Percentiles rank a stretch among this genome's conserved stretches.
phyloP scores from a whole-genome alignment of 2,797 vertebrate genomes.

The Ctenochaetus hawaiiensis region DNA sequence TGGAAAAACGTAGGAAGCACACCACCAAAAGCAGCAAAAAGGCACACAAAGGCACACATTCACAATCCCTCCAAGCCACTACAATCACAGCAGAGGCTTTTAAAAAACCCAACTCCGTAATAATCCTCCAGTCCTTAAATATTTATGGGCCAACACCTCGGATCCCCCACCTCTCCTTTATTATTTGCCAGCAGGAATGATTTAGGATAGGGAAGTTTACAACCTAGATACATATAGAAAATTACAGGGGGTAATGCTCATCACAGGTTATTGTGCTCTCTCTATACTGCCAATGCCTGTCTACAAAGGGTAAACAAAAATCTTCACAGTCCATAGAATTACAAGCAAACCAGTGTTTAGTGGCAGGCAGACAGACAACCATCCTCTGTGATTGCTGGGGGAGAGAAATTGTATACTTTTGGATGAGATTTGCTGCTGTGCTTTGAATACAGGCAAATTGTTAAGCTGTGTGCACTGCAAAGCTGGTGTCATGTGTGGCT shows the following conservation, averaged over 20 bases:
- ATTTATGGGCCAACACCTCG: slow-evolving; percentile 70
- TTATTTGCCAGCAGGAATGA: slow-evolving; percentile 77
- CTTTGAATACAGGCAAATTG: slow-evolving; percentile 43
- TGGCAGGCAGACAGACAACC: slow-evolving; percentile 19
- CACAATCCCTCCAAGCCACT: slow-evolving; percentile 49
- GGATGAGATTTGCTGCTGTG: slow-evolving; percentile 29
- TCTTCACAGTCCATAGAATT: slow-evolving; percentile 40
- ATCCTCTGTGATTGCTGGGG: slow-evolving; percentile 44
- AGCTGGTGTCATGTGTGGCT: slow-evolving; percentile 24
- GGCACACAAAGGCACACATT: slow-evolving; percentile 23
- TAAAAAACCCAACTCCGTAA: slow-evolving; percentile 63
- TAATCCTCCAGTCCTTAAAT: slow-evolving; percentile 76
- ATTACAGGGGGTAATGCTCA: slow-evolving; percentile 47
- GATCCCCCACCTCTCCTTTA: slow-evolving; percentile 59
- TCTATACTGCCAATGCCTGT: slow-evolving; percentile 11
- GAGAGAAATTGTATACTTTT: slow-evolving; percentile 30
- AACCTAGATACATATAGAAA: slow-evolving; percentile 57
- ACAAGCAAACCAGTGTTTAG: slow-evolving; percentile 37
- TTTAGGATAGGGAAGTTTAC: slow-evolving; percentile 55
- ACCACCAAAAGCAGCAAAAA: slow-evolving; percentile 10
- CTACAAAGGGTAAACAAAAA: slow-evolving; percentile 66
- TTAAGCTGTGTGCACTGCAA: slow-evolving; percentile 33
- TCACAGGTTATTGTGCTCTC: slow-evolving; percentile 38
- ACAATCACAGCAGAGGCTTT: slow-evolving; percentile 59
- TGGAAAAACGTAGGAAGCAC: slow-evolving; percentile 21